Base-by-base conservation (phyloP, 2,113 vertebrate species). In the Thinocorus orbignyianus region DNA sequence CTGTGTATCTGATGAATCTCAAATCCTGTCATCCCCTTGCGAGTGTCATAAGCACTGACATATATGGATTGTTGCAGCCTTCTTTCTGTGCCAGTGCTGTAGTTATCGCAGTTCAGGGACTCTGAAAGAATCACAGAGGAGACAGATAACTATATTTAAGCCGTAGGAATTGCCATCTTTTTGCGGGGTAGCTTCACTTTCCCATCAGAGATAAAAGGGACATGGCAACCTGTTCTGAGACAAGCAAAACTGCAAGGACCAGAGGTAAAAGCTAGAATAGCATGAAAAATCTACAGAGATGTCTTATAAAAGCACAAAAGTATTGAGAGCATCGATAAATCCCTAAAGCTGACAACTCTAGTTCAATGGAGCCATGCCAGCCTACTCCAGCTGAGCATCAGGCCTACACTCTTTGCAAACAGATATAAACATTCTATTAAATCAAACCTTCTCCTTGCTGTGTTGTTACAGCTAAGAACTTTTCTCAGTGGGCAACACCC, bases 91-190 rank as follows among this genome's bases (percentile, higher is more conserved):
- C 37, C 58, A 77, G 37, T 79, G 71, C 60, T 13, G 10, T 57
- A 68, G 88, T 93, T 96, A 96, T 94, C 95, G 92, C 94, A 86
- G 92, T 58, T 88, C 90, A 86, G 88, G 80, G 82, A 83, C 80
- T 73, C 57, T 72, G 72, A 71, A 91, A 89, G 93, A 95, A 93
- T 89, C 92, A 91, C 88, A 84, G 92, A 92, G 44, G 61, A 81
- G 41, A 61, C 61, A 91, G 95, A 96, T 95, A 95, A 93, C 93
- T 88, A n/a, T 81, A 86, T 88, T 96, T 93, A 96, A 96, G 90
- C 88, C 65, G 86, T 61, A 92, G 80, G 95, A 94, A 90, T 86
- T 96, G 69, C 72, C 90, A 76, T 64, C 76, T 88, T 95, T 93
- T 46, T 90, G 52, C 86, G 46, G 41, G 49, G 49, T 54, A 92